Percentiles rank a stretch among this genome's conserved stretches.
phyloP scores from a whole-genome alignment of 2,797 vertebrate species.

The Sebastiscus tertius region DNA sequence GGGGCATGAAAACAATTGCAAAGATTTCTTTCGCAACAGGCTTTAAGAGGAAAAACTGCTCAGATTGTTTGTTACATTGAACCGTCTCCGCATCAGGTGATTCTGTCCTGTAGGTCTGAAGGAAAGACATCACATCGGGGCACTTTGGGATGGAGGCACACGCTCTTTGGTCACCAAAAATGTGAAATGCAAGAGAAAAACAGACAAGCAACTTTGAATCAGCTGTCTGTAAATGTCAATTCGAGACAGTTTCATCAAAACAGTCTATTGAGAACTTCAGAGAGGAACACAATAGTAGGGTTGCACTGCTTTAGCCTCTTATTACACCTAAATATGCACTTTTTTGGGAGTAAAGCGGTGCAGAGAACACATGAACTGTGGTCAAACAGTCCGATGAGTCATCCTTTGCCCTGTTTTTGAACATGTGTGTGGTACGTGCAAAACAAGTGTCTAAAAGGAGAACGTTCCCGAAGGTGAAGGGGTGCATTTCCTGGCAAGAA shows the following conservation, averaged over 20 bases:
- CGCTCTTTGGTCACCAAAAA: background rate
- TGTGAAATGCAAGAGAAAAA: slow-evolving; percentile 23
- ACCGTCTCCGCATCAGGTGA: background rate
- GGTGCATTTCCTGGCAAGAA: background rate
- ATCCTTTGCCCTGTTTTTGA: slow-evolving; percentile 33
- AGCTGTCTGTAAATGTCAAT: slow-evolving; percentile 39
- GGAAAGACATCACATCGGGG: background rate
- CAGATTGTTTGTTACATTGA: background rate
- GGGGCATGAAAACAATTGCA: background rate
- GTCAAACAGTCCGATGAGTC: slow-evolving; percentile 41
- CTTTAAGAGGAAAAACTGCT: background rate
- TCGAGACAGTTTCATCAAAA: slow-evolving; percentile 30
- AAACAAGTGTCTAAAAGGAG: slow-evolving; percentile 11
- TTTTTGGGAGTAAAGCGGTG: slow-evolving; percentile 42
- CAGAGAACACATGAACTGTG: slow-evolving; percentile 45
- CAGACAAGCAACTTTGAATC: slow-evolving; percentile 1
- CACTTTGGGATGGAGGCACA: background rate
- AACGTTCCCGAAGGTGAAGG: background rate
- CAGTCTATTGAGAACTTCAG: slow-evolving; percentile 40
- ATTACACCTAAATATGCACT: slow-evolving; percentile 67
- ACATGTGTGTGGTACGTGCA: slow-evolving; percentile 8
- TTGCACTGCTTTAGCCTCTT: slow-evolving; percentile 65
- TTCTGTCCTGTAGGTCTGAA: background rate
- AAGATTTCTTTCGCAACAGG: background rate
- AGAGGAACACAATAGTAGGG: slow-evolving; percentile 57